Evolutionary conservation across 2,113 vertebrate genomes (phyloP).

Genomic region (Benitochromis conjunctus): DNA sequence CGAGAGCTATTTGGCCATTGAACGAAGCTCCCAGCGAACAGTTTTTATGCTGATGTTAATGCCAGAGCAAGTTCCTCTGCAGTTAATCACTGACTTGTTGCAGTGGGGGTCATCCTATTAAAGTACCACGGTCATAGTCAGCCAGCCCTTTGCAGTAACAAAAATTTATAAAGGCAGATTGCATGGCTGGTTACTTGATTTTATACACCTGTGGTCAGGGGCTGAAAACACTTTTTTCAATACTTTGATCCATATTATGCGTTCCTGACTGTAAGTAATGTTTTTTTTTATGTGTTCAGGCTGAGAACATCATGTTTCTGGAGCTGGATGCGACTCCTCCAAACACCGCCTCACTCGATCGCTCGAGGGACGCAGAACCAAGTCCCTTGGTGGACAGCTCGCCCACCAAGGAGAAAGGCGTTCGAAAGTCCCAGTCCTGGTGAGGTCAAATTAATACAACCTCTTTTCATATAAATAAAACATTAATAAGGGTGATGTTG

Average conservation of each 20-base stretch:
- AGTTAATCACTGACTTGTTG: background rate
- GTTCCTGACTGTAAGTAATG: background rate
- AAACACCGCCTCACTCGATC: slow-evolving; percentile 80
- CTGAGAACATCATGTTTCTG: slow-evolving; percentile 95
- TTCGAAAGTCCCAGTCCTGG: slow-evolving; percentile 91
- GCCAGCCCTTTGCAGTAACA: background rate
- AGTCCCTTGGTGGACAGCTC: slow-evolving; percentile 79
- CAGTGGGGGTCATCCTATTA: background rate
- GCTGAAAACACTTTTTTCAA: background rate
- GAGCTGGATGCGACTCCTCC: slow-evolving; percentile 91
- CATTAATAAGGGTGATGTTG: background rate
- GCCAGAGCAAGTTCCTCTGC: background rate
- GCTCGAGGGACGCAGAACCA: slow-evolving; percentile 73
- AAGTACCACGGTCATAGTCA: background rate
- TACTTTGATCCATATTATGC: background rate
- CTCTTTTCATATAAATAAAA: background rate
- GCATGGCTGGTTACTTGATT: background rate
- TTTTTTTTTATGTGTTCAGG: slow-evolving; percentile 63
- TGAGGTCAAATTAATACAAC: slow-evolving; percentile 37
- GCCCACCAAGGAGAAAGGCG: slow-evolving; percentile 76
- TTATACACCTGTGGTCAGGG: background rate
- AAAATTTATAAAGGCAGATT: background rate
- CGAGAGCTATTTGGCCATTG: background rate
- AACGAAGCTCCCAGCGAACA: background rate
- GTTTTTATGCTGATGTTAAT: background rate